Percentiles rank a stretch among this genome's conserved stretches.
These are phyloP conservation scores for Siphlonurus alternatus DNA, from an alignment of 2,888 invertebrate species.

Conservation along the genomic window DNA sequence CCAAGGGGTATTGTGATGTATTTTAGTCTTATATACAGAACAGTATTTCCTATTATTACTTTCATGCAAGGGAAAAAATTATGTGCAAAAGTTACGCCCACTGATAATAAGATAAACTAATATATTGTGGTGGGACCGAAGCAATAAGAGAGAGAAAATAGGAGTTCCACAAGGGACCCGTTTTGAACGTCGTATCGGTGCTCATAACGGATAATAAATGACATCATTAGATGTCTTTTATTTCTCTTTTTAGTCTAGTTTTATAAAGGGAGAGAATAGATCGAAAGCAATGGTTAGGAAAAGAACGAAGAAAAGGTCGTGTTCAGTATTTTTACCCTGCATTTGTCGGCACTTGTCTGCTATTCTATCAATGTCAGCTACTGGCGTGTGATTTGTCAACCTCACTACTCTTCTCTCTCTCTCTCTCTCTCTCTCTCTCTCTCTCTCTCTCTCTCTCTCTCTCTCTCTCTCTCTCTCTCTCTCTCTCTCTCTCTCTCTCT, in stretches of 20 bases:
- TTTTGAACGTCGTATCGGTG: not conserved
- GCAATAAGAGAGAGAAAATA: not conserved
- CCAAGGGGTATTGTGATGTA: too few species aligned
- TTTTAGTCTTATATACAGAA: not conserved
- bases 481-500: not conserved
- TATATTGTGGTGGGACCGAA: not conserved
- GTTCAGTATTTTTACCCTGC: not conserved
- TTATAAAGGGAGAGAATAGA: not conserved
- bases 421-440: not conserved
- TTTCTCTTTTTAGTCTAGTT: not conserved
- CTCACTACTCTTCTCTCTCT: not conserved
- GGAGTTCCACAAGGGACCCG: not conserved
- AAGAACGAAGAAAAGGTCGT: too few species aligned
- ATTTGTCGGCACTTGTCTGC: not conserved
- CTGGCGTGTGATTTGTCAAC: not conserved
- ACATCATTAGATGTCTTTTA: not conserved
- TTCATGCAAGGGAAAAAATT: not conserved
- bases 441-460: not conserved
- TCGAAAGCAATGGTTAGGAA: not conserved
- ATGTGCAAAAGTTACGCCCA: not conserved
- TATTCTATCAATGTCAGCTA: not conserved
- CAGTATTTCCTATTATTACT: not conserved
- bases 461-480: not conserved
- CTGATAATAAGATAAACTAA: not conserved
- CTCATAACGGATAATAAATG: not conserved